phyloP scores from a whole-genome alignment of 2,797 vertebrate genomes.

The Octomys mimax region DNA sequence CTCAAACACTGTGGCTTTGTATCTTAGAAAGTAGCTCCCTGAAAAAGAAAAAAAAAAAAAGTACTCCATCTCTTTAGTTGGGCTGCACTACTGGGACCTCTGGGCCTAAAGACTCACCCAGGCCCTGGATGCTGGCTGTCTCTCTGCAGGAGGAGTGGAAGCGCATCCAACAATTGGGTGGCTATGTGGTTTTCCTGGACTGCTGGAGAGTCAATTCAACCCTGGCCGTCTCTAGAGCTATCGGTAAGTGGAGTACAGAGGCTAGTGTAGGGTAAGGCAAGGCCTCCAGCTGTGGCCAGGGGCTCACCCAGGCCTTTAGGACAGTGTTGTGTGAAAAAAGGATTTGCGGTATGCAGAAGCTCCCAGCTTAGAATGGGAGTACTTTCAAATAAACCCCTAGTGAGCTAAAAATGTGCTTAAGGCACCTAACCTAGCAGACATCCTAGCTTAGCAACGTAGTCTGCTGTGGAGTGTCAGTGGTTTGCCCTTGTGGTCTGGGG shows the following conservation, averaged over 20 bases:
- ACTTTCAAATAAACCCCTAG: not conserved
- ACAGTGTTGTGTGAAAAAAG: not conserved
- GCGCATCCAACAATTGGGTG: slow-evolving; percentile 96
- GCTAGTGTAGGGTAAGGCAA: accelerated
- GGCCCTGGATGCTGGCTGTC: not conserved
- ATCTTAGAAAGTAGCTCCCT: not conserved
- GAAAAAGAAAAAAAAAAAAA: not conserved
- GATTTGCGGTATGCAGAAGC: not conserved
- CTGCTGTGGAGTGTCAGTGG: not conserved
- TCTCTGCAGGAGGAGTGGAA: slow-evolving; percentile 92
- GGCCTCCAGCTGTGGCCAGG: not conserved
- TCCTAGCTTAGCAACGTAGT: not conserved
- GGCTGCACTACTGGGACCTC: accelerated
- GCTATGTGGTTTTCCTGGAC: slow-evolving; percentile 96
- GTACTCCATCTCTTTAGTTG: not conserved
- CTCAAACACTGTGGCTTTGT: not conserved
- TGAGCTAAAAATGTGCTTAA: not conserved
- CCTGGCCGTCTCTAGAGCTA: slow-evolving; percentile 97
- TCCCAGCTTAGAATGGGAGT: not conserved
- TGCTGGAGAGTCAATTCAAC: slow-evolving; percentile 99
- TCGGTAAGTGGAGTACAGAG: slow-evolving; percentile 91
- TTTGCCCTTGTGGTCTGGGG: not conserved
- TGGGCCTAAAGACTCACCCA: accelerated
- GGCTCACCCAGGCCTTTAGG: not conserved
- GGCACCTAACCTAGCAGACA: not conserved